Evolutionary conservation across 2,888 invertebrate species (phyloP), one percentile per base, ranked within the genome.

Genomic region (Holacanthella duospinosa): DNA sequence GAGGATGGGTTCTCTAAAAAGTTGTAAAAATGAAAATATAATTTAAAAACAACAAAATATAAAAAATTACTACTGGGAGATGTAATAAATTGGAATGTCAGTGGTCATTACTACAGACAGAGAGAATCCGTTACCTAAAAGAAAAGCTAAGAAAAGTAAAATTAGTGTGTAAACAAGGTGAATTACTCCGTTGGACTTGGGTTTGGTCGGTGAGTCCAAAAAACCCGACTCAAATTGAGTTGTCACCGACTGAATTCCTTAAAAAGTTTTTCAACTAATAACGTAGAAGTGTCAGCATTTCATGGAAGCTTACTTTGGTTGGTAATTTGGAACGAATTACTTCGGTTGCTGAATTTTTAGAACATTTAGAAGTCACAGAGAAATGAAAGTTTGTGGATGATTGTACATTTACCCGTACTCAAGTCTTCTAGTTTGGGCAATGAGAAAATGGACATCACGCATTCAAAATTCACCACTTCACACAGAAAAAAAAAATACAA

Each of bases 371-470:
- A 48, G 21, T 48, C 21, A 48, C 21, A n/a, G 19, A 48, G 19
- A 48, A 48, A 48, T 4, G 48, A n/a, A n/a, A n/a, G 48, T 48
- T 6, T 36, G 48, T 9, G 12, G n/a, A 21, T 48, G 12, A 4
- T 48, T 9, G 48, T 48, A 48, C 48, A 48, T 48, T 48, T 48
- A 48, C 48, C 48, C 48, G 48, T n/a, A 9, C 48, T 48, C 48
- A 48, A 48, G 48, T 9, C 4, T 48, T 21, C 48, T 9, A 4
- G 48, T 48, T 21, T n/a, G 48, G 48, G 48, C 48, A 48, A 48
- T 48, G 48, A 48, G 48, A 21, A 21, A 48, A 21, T 48, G 21
- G 21, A 21, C 19, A 48, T 4, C 12, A 48, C 21, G 48, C 48
- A 48, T 9, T n/a, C 6, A 6, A 36, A 36, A 36, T 36, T 36